phyloP scores from a whole-genome alignment of 2,113 vertebrate species.

The Verasper variegatus region DNA sequence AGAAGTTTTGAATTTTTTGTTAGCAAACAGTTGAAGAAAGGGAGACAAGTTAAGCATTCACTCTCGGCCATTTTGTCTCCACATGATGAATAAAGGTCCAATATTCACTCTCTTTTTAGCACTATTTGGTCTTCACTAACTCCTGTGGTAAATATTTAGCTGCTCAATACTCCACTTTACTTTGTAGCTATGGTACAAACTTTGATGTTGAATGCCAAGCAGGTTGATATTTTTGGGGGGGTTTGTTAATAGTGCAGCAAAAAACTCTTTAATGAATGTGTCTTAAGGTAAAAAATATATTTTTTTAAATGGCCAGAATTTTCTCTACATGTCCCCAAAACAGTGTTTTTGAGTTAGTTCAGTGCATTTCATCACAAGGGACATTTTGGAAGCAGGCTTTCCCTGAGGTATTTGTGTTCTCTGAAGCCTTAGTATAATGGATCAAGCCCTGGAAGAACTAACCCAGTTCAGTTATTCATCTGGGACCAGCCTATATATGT shows the following conservation, averaged over 20 bases:
- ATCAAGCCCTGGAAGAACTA: constrained; percentile 72
- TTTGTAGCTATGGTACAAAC: not conserved
- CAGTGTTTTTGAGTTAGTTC: constrained; percentile 6
- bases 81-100: not conserved
- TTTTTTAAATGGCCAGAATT: too few species aligned
- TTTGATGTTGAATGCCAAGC: too few species aligned
- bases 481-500: constrained; percentile 66
- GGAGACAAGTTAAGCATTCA: too few species aligned
- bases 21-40: not conserved
- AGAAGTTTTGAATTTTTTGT: not conserved
- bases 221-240: too few species aligned
- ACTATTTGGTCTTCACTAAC: not conserved
- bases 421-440: constrained; percentile 55
- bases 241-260: too few species aligned
- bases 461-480: constrained; percentile 78
- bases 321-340: not conserved
- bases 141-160: not conserved
- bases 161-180: not conserved
- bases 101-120: too few species aligned
- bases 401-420: constrained; percentile 52
- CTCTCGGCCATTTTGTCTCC: not conserved
- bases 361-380: constrained; percentile 38
- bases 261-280: too few species aligned
- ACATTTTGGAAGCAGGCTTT: constrained; percentile 50
- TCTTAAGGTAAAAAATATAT: too few species aligned